phyloP scores from a whole-genome alignment of 2,888 invertebrate genomes.

The Deroplatys truncata region DNA sequence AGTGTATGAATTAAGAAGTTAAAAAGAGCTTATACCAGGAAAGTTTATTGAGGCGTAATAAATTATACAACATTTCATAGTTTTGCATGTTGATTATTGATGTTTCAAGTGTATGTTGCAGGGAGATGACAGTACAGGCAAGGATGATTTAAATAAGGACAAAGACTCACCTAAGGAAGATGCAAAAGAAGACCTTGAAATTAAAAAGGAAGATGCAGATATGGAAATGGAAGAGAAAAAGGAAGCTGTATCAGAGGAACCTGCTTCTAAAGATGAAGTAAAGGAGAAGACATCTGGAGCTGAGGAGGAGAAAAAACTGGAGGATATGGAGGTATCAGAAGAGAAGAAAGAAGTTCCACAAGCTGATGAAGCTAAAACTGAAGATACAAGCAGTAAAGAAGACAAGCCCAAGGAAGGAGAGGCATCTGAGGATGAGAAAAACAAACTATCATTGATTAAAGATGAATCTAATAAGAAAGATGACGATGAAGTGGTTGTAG shows the following conservation, averaged over 20 bases:
- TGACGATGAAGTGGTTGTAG: slow-evolving; percentile 41
- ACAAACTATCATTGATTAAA: not conserved
- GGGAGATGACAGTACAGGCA: slow-evolving; percentile 39
- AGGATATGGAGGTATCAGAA: slow-evolving; percentile 38
- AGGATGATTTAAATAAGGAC: slow-evolving; percentile 30
- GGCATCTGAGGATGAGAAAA: slow-evolving; percentile 39
- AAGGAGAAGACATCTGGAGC: slow-evolving; percentile 29
- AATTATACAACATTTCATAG: too few relatives aligned
- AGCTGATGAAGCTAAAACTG: slow-evolving; percentile 7
- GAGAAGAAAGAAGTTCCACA: slow-evolving; percentile 37
- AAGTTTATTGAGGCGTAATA: too few relatives aligned
- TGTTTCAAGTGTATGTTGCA: slow-evolving; percentile 25
- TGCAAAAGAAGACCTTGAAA: slow-evolving; percentile 27
- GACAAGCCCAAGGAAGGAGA: slow-evolving; percentile 37
- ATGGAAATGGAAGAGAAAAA: slow-evolving; percentile 36
- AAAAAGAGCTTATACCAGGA: too few relatives aligned
- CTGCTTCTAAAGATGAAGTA: slow-evolving; percentile 28
- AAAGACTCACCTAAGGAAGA: slow-evolving; percentile 28
- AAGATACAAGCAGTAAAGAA: slow-evolving; percentile 31
- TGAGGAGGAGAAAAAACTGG: slow-evolving; percentile 33
- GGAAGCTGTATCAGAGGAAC: slow-evolving; percentile 34
- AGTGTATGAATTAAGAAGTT: too few relatives aligned
- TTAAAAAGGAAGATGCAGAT: slow-evolving; percentile 31
- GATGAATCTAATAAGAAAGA: slow-evolving; percentile 38
- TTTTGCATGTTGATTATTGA: not conserved